Evolutionary conservation across 2,888 invertebrate species (phyloP), one percentile per base, ranked within the genome.

Genomic region (Hololepta plana): DNA sequence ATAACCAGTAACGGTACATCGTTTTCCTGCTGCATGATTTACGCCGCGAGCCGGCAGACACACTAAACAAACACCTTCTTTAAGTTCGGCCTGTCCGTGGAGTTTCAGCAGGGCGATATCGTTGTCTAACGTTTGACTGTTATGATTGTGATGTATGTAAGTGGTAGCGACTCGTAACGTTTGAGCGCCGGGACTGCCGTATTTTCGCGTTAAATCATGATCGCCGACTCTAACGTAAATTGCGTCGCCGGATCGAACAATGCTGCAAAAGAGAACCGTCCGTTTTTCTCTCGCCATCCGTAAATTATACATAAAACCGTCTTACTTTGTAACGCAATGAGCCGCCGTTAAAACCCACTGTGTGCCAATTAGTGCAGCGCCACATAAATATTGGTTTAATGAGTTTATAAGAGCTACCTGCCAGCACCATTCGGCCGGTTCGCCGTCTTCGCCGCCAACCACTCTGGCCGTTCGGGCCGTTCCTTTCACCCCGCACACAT

Each of bases 271-370:
- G n/a, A n/a, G n/a, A 23, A n/a, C n/a, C n/a, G n/a, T n/a, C n/a
- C 8, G 23, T 26, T 14, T 29, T 26, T 6, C 10, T 6, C 9
- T 9, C 22, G 7, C 7, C 9, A 22, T 7, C 7, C 14, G 24
- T 8, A 9, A 14, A 7, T 20, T 20, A 13, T 4, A 14, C 3
- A 11, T 11, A 13, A n/a, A n/a, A n/a, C n/a, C n/a, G n/a, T n/a
- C 70, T 64, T 51, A 87, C 87, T 87, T 87, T 38, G 88, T 88
- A 23, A 90, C 85, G 47, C 90, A 90, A 48, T 90, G 90, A 12
- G 90, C 90, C 1, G 88, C 88, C 0, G 88, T 90, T 20, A 90
- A 63, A 28, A 85, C 87, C 90, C 90, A 90, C 50, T 88, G 87
- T 1, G 85, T 87, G 32, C 88, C 90, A 41, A 90, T 87, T 8